Base-by-base conservation (phyloP, 2,113 vertebrate species). In the Cheilinus undulatus region DNA sequence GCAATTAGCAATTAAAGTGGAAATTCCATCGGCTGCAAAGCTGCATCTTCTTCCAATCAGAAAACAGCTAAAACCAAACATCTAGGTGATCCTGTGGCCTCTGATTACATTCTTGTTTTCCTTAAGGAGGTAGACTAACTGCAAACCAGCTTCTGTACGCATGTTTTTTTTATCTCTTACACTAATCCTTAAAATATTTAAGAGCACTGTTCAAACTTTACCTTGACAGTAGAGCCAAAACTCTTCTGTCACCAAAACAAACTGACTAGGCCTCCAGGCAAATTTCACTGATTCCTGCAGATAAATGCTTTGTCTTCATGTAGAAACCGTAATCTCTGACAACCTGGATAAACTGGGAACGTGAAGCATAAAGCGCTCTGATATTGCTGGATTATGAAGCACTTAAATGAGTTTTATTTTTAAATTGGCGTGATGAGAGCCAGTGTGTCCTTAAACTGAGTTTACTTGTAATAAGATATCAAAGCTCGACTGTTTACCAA, bases 1-100 rank as follows among this genome's bases (percentile, higher is more conserved):
- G 78, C 87, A 89, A 91, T 92, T 91, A 92, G 69, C 48, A 46
- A 83, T 80, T 87, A 79, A 87, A 91, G 84, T 76, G 57, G 65
- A 83, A 87, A 89, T 80, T 84, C 72, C 53, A 74, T 82, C 59
- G 46, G 26, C 79, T 53, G 71, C 67, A 70, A 85, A 69, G 73
- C 60, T 10, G 36, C 67, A 78, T 61, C 34, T 59, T 73, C 73
- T 80, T 63, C 73, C 60, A 83, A 75, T 84, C 56, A 86, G 76
- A 85, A 78, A 42, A 23, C 36, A 30, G 52, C 46, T 74, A 42
- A 53, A 76, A 28, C 57, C 43, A 69, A 56, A 54, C 60, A 73
- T 78, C 75, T 27, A 24, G 79, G 56, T 46, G 59, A 78, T 76
- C 64, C 57, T 48, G 52, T 34, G 40, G 53, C 57, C 48, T 84